These are phyloP conservation scores for Rhopalosiphum padi DNA, from an alignment of 1,140 invertebrate genomes.

Conservation along the genomic window DNA sequence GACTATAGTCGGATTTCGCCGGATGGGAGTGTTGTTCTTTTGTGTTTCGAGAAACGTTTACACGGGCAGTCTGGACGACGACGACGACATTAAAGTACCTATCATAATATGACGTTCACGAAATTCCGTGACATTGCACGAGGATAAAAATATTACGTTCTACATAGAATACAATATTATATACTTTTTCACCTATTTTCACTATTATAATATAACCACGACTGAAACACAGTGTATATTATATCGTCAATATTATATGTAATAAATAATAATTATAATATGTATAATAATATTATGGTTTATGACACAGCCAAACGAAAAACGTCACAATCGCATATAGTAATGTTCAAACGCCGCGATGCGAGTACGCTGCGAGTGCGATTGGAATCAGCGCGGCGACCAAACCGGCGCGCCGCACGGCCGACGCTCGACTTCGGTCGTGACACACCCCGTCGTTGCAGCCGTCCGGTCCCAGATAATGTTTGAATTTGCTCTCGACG, in stretches of 20 bases:
- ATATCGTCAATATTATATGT: too few relatives aligned
- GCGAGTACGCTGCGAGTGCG: background rate
- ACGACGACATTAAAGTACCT: background rate
- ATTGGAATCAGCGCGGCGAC: background rate
- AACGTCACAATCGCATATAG: background rate
- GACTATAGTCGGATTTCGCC: background rate
- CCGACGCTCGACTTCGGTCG: background rate
- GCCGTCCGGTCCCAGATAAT: conserved; percentile 61
- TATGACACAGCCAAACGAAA: conserved; percentile 20
- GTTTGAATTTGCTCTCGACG: conserved; percentile 63
- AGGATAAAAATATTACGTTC: background rate
- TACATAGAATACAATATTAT: background rate
- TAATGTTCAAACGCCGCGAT: background rate
- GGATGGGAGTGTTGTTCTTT: conserved; percentile 18
- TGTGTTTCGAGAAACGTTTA: background rate
- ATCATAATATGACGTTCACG: background rate
- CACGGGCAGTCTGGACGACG: background rate
- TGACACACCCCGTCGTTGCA: conserved; percentile 39
- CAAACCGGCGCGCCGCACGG: background rate
- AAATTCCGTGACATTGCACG: background rate
- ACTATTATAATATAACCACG: background rate
- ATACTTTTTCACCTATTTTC: background rate
- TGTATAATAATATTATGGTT: background rate
- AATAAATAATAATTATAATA: background rate
- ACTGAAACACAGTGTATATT: background rate